Evolutionary conservation across 2,113 vertebrate genomes (phyloP).

Genomic region (Tachysurus vachellii): DNA sequence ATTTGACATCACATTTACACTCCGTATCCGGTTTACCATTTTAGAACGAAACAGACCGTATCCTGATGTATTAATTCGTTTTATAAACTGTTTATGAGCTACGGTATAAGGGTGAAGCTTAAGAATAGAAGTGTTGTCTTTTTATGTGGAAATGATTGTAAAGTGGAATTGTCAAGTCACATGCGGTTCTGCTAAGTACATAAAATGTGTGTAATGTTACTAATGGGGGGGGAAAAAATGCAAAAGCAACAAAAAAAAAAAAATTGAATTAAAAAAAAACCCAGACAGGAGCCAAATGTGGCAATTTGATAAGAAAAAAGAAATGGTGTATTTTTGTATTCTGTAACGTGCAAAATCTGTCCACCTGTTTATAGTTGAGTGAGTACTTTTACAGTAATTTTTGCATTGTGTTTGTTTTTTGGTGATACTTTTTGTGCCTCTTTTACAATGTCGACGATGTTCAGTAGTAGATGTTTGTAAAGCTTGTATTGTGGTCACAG

Average conservation of each 20-base stretch:
- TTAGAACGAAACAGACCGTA: constrained; percentile 22
- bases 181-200: constrained; percentile 69
- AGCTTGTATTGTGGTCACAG: constrained; percentile 65
- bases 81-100: constrained; percentile 52
- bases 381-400: constrained; percentile 67
- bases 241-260: constrained; percentile 41
- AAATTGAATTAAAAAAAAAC: constrained; percentile 60
- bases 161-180: constrained; percentile 67
- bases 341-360: constrained; percentile 81
- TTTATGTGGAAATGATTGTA: constrained; percentile 77
- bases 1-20: constrained; percentile 43
- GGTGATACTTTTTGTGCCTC: constrained; percentile 75
- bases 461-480: constrained; percentile 76
- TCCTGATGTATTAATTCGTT: constrained; percentile 54
- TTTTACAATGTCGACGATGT: constrained; percentile 79
- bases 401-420: constrained; percentile 74
- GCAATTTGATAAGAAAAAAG: constrained; percentile 83
- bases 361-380: constrained; percentile 78
- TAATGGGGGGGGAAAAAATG: constrained; percentile 5
- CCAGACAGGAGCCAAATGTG: constrained; percentile 70
- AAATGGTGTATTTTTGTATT: constrained; percentile 95
- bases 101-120: constrained; percentile 70
- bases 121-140: constrained; percentile 71
- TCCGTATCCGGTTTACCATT: constrained; percentile 52
- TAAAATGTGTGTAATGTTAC: constrained; percentile 64